Base-by-base conservation (phyloP, 23 tunicate species). In the Ascidia mentula region DNA sequence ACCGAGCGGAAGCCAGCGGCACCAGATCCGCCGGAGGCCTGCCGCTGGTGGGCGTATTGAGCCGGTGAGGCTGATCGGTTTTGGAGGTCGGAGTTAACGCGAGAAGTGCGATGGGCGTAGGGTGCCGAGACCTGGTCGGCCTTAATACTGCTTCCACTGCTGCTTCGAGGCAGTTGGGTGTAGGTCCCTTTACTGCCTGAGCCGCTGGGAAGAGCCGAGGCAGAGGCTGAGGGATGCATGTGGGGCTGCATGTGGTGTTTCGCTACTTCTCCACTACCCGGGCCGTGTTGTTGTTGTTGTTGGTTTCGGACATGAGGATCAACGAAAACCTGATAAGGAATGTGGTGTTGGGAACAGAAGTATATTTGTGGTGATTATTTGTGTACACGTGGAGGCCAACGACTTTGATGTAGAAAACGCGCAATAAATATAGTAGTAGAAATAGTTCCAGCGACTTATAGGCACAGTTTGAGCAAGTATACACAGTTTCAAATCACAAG, bases 71-170 rank as follows among this genome's bases (percentile, higher is more conserved):
- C 45, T 7, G 77, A 73, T 33, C 87, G 69, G 6, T 73, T 79
- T 6, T 75, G 76, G 12, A 40, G 45, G 73, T 93, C 98, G 18
- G 98, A 83, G 69, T 76, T 46, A 12, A 91, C 82, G 59, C 98
- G 45, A 13, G 83, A 28, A 7, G 84, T 39, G 17, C 92, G 82
- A 38, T 88, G 93, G 2, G 92, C 60, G 83, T 93, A 84, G 30
- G 97, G 82, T 32, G 45, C 37, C 31, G 38, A 32, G 18, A 37
- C 60, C 6, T 82, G 82, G 18, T 79, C 77, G n/a, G 84, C n/a
- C 40, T 92, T 72, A 13, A 92, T 73, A 42, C 79, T 92, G 75
- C 80, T 87, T 0, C 98, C 98, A 60, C 98, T 93, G 77, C 87
- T 88, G 79, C 98, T 93, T 18, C 98, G 83, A 30, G 98, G 84